phyloP scores from a whole-genome alignment of 2,797 vertebrate genomes.

The Clarias platycephalus region DNA sequence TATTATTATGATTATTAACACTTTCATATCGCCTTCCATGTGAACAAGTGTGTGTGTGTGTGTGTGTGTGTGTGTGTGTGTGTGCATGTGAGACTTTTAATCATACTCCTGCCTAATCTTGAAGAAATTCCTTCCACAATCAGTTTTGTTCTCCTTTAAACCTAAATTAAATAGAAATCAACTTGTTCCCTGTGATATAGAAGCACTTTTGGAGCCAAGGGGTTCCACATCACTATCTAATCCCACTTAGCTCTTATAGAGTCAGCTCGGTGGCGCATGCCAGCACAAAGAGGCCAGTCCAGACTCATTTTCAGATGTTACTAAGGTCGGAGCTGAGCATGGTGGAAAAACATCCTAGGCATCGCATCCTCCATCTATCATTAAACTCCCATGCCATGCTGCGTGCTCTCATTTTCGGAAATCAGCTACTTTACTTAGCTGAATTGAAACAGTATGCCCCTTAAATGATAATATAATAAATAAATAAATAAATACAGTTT shows the following conservation, averaged over 20 bases:
- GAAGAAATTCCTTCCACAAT: background rate
- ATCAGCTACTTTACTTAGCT: background rate
- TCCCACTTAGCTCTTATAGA: background rate
- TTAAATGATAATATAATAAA: background rate
- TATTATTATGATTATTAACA: background rate
- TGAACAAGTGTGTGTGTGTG: background rate
- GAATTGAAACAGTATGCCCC: background rate
- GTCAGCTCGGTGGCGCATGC: background rate
- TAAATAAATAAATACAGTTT: too few relatives aligned
- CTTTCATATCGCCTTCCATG: background rate
- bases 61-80: too few relatives aligned
- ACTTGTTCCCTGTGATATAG: background rate
- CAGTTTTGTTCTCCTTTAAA: background rate
- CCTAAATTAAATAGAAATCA: background rate
- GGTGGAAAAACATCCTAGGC: background rate
- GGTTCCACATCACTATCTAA: background rate
- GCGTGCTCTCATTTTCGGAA: background rate
- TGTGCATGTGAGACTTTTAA: background rate
- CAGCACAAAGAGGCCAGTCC: background rate
- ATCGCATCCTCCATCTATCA: background rate
- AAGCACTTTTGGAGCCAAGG: background rate
- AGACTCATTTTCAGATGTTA: slow-evolving; percentile 3
- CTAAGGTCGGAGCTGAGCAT: background rate
- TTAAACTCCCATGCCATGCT: background rate
- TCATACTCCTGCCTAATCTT: background rate